Evolutionary conservation across 2,797 vertebrate species (phyloP).

Genomic region (Meriones psammophilus): DNA sequence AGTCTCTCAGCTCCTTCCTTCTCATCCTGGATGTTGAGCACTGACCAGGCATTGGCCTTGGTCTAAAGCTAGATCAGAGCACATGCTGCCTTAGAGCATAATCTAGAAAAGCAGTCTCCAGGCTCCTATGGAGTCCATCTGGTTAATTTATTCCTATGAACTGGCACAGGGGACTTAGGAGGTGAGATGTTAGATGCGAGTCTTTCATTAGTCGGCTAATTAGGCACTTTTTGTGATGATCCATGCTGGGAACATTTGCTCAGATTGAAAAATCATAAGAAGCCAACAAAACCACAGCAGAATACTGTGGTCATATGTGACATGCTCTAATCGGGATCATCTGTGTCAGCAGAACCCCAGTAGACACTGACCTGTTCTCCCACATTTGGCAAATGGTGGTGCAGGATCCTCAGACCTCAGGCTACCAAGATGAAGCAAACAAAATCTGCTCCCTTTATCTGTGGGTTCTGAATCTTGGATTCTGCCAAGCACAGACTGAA

Average conservation of each 20-base stretch:
- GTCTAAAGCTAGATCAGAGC: background rate
- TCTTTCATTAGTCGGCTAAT: slow-evolving; percentile 43
- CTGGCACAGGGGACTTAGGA: background rate
- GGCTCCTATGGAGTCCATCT: background rate
- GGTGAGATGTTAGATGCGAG: background rate
- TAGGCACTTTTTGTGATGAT: slow-evolving; percentile 42
- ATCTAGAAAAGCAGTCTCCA: background rate
- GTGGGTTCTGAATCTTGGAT: background rate
- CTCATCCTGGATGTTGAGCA: background rate
- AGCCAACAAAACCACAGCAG: background rate
- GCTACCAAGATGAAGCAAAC: background rate
- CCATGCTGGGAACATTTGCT: slow-evolving; percentile 5
- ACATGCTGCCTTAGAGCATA: background rate
- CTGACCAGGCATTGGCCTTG: background rate
- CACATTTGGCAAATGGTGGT: background rate
- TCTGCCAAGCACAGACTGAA: background rate
- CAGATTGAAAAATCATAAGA: background rate
- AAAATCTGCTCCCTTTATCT: background rate
- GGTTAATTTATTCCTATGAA: background rate
- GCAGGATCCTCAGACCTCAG: background rate
- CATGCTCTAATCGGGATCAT: background rate
- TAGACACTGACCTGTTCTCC: background rate
- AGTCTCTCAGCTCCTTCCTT: background rate
- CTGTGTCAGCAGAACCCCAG: background rate
- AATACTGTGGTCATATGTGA: background rate